These are phyloP conservation scores for Wiebesia pumilae DNA, from an alignment of 1,140 invertebrate species.

Conservation along the genomic window DNA sequence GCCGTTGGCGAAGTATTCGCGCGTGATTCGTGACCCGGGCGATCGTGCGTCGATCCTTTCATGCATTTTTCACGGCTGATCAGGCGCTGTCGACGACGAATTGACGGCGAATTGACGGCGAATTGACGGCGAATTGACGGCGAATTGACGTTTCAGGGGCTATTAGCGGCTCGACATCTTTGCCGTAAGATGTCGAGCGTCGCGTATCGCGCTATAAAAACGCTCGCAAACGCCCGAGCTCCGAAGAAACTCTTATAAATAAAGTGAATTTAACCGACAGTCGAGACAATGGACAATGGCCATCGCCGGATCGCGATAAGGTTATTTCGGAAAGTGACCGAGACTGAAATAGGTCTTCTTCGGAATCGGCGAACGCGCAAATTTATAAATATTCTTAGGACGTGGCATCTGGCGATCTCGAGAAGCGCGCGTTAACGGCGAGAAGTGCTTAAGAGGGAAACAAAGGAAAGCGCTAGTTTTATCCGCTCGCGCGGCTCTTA, in stretches of 20 bases:
- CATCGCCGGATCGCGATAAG: background rate
- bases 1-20: background rate
- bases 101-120: no score
- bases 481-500: background rate
- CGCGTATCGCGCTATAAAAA: background rate
- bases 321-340: conserved; percentile 11
- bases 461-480: no score
- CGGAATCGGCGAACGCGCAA: background rate
- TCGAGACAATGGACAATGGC: background rate
- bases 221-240: background rate
- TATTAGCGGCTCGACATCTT: no score
- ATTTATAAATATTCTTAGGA: background rate
- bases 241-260: no score
- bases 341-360: background rate
- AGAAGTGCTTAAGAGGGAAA: background rate
- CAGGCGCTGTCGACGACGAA: background rate
- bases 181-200: background rate
- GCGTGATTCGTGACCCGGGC: background rate
- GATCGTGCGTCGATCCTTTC: background rate
- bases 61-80: background rate
- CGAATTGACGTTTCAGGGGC: background rate
- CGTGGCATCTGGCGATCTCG: background rate
- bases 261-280: no score
- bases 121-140: no score
- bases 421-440: background rate